Evolutionary conservation across 23 tunicate genomes (phyloP).

Genomic region (Phallusia fumigata): DNA sequence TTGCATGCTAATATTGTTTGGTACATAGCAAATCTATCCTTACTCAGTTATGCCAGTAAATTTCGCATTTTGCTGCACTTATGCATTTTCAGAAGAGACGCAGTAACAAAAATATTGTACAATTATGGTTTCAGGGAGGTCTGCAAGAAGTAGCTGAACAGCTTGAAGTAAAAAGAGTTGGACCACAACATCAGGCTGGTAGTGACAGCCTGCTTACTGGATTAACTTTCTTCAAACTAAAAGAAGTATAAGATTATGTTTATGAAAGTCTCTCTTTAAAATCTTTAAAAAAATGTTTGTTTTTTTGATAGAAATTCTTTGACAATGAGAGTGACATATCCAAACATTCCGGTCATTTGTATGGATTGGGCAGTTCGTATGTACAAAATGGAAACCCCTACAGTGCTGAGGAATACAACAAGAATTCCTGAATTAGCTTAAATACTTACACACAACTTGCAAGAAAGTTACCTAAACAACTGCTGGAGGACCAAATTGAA

Average conservation of each 20-base stretch:
- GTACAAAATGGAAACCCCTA: conserved; percentile 80
- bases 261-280: too few species aligned
- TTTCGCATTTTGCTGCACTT: too few species aligned
- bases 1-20: too few species aligned
- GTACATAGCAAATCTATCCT: too few species aligned
- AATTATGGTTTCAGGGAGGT: conserved; percentile 65
- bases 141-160: conserved; percentile 95
- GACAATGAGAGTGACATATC: conserved; percentile 55
- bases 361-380: conserved; percentile 77
- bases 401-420: conserved; percentile 89
- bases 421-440: conserved; percentile 18
- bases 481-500: too few species aligned
- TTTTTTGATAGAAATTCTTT: conserved; percentile 53
- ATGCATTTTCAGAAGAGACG: background rate
- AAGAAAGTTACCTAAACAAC: too few species aligned
- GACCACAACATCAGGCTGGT: conserved; percentile 96
- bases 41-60: too few species aligned
- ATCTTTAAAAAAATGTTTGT: background rate
- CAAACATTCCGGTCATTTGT: conserved; percentile 55
- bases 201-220: conserved; percentile 96
- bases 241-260: conserved; percentile 73
- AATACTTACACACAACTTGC: too few species aligned
- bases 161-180: conserved; percentile 81
- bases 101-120: background rate
- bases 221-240: conserved; percentile 69